These are phyloP conservation scores for Lichenostomus cassidix DNA, from an alignment of 2,113 vertebrate genomes.

Conservation along the genomic window DNA sequence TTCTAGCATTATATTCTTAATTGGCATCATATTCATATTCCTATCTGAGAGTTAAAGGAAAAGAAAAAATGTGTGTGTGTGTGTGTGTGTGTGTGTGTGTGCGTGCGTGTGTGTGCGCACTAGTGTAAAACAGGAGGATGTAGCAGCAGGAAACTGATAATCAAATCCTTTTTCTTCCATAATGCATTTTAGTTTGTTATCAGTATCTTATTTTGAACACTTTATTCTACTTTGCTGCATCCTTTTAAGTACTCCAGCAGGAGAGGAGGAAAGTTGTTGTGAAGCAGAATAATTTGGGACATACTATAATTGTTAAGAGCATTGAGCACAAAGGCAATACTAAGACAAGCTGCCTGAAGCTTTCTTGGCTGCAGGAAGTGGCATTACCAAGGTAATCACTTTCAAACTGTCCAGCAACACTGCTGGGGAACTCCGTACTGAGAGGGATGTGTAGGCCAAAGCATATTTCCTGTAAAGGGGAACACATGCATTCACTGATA, in stretches of 20 bases:
- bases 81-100: neutral
- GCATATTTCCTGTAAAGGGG: slow-evolving; percentile 67
- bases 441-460: slow-evolving; percentile 40
- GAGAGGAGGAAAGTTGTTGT: slow-evolving; percentile 44
- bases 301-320: neutral
- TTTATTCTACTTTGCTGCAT: slow-evolving; percentile 47
- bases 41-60: neutral
- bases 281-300: slow-evolving; percentile 57
- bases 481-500: slow-evolving; percentile 54
- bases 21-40: neutral
- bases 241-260: neutral
- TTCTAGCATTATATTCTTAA: neutral
- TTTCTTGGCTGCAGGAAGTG: slow-evolving; percentile 43
- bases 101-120: too few relatives aligned
- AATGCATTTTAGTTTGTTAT: neutral
- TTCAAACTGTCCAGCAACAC: slow-evolving; percentile 36
- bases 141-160: slow-evolving; percentile 22
- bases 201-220: neutral
- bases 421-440: slow-evolving; percentile 1
- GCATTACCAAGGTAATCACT: slow-evolving; percentile 65
- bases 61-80: neutral
- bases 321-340: slow-evolving; percentile 45
- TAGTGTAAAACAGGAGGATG: neutral
- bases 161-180: slow-evolving; percentile 25
- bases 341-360: slow-evolving; percentile 21